Evolutionary conservation across 2,113 vertebrate genomes (phyloP), one percentile per base, ranked within the genome.

Genomic region (Ivindomyrus marchei): DNA sequence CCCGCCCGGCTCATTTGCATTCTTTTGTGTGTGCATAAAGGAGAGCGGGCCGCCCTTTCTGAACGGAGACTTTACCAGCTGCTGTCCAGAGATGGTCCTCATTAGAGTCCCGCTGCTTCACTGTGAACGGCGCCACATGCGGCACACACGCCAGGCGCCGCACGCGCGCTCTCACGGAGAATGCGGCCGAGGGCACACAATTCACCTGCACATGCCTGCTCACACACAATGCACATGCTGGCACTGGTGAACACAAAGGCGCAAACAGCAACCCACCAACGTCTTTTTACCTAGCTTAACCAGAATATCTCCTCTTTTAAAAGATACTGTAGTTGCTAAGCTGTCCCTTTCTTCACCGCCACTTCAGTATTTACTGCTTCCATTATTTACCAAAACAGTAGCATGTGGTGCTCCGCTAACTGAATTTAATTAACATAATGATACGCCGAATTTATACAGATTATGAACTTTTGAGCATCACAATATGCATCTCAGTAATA

Each of bases 81-180:
- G 98, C 98, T 97, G 95, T 99, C 97, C 97, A 98, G 96, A 96
- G 96, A 96, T 95, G 94, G 96, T 95, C 94, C 97, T 98, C 97
- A 98, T 99, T 99, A 98, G 97, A 95, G 95, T 94, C 97, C 97
- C 96, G 97, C 97, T 97, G 97, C 97, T 98, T 96, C 94, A 96
- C 97, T 99, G 98, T 98, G 98, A 99, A 99, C 97, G 95, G 91
- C 96, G 96, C 96, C 98, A 99, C 98, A 99, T 99, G 98, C 97
- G 98, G 94, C 95, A 94, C 96, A 96, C 96, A 92, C 94, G 94
- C 93, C 95, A 94, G 95, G 92, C 96, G 91, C 88, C 85, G 52
- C 88, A 50, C 56, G 66, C 83, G 85, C 39, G 92, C 70, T 86
- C 42, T 87, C 92, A 91, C 56, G 89, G 77, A 87, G 80, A 45